These are phyloP conservation scores for Lordiphosa clarofinis DNA, from an alignment of 1,140 invertebrate genomes.

Conservation along the genomic window DNA sequence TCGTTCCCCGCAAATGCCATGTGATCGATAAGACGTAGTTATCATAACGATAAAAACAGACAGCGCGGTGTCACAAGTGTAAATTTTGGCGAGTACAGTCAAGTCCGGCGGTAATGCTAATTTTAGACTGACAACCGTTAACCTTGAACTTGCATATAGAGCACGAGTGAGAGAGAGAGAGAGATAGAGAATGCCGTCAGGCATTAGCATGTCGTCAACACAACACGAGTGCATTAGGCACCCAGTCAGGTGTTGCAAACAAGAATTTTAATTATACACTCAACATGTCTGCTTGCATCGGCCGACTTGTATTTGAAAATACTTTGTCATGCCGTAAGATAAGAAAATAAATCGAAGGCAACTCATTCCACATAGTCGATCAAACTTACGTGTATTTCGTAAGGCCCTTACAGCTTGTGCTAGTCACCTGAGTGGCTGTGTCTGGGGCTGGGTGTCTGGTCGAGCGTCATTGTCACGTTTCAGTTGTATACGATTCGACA, in stretches of 20 bases:
- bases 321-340: slow-evolving; percentile 21
- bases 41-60: slow-evolving; percentile 36
- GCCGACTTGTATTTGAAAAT: slow-evolving; percentile 48
- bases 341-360: neutral
- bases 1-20: slow-evolving; percentile 19
- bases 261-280: slow-evolving; percentile 53
- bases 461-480: slow-evolving; percentile 57
- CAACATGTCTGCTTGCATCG: slow-evolving; percentile 54
- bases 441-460: too few relatives aligned
- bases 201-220: slow-evolving; percentile 55
- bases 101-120: slow-evolving; percentile 22
- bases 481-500: slow-evolving; percentile 25
- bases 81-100: slow-evolving; percentile 27
- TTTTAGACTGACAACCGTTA: slow-evolving; percentile 34
- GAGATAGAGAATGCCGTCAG: slow-evolving; percentile 3
- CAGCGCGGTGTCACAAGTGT: slow-evolving; percentile 35
- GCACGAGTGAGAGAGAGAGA: slow-evolving; percentile 11
- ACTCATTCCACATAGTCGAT: slow-evolving; percentile 3
- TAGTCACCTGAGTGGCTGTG: neutral
- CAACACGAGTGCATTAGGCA: slow-evolving; percentile 32
- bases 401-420: slow-evolving; percentile 1
- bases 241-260: slow-evolving; percentile 58
- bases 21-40: slow-evolving; percentile 50
- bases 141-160: slow-evolving; percentile 49
- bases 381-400: slow-evolving; percentile 2